phyloP scores from a whole-genome alignment of 2,113 vertebrate genomes.

The Oryzias curvinotus region DNA sequence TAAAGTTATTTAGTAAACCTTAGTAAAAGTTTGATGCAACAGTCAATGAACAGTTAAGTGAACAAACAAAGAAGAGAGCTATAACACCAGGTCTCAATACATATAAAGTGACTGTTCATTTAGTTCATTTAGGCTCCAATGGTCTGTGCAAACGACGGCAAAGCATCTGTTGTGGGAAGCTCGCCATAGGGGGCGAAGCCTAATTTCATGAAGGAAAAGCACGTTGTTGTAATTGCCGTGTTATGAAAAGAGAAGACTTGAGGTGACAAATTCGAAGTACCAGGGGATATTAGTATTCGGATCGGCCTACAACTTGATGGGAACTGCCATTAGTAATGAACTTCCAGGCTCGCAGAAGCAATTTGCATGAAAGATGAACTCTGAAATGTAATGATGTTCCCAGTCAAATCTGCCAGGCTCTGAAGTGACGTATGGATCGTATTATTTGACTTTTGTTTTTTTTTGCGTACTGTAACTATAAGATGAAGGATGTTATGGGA shows the following conservation, averaged over 20 bases:
- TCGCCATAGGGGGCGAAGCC: slow-evolving; percentile 51
- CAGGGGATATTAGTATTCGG: slow-evolving; percentile 67
- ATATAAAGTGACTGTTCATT: slow-evolving; percentile 66
- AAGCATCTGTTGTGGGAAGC: slow-evolving; percentile 67
- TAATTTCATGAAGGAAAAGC: slow-evolving; percentile 67
- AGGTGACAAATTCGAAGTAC: slow-evolving; percentile 54
- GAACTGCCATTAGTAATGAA: slow-evolving; percentile 74
- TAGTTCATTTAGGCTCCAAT: slow-evolving; percentile 70
- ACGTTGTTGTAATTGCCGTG: slow-evolving; percentile 66
- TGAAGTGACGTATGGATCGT: slow-evolving; percentile 25
- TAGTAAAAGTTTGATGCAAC: slow-evolving; percentile 1
- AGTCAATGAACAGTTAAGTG: slow-evolving; percentile 45
- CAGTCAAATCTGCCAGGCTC: slow-evolving; percentile 58
- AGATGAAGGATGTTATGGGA: slow-evolving; percentile 40
- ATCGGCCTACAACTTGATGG: slow-evolving; percentile 63
- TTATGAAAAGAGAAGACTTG: slow-evolving; percentile 49
- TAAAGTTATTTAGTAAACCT: slow-evolving; percentile 4
- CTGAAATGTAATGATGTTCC: slow-evolving; percentile 64
- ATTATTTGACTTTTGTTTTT: slow-evolving; percentile 21
- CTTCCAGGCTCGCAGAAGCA: slow-evolving; percentile 60
- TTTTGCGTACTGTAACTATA: slow-evolving; percentile 48
- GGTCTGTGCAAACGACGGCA: slow-evolving; percentile 56
- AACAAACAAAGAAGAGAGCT: slow-evolving; percentile 47
- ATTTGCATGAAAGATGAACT: slow-evolving; percentile 74
- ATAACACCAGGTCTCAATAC: slow-evolving; percentile 45